Evolutionary conservation across 2,888 invertebrate species (phyloP).

Genomic region (Tribolium freemani): DNA sequence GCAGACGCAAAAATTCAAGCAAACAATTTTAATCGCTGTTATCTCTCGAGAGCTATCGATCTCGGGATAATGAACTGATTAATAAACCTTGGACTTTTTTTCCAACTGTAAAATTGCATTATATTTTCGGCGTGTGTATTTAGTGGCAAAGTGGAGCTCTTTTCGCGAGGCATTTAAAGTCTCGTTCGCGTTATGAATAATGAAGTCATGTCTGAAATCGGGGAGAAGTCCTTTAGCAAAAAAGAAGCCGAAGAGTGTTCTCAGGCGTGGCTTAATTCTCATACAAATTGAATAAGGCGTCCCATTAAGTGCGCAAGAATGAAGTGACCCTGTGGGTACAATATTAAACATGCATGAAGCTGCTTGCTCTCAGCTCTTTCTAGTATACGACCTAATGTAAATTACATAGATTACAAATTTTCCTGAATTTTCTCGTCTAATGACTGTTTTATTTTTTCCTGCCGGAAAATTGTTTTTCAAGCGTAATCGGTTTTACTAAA

Average conservation of each 20-base stretch:
- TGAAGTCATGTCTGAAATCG: constrained; percentile 18
- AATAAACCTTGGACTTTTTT: too few species aligned
- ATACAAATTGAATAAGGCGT: constrained; percentile 65
- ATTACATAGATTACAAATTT: constrained; percentile 50
- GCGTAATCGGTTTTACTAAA: constrained; percentile 47
- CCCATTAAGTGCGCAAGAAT: constrained; percentile 63
- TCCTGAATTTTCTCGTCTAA: constrained; percentile 43
- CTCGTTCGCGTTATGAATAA: constrained; percentile 12
- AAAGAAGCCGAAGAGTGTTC: constrained; percentile 49
- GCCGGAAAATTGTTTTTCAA: constrained; percentile 47
- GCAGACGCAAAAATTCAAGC: constrained; percentile 14
- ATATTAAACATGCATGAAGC: constrained; percentile 65
- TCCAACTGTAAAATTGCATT: too few species aligned
- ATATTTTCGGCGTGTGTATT: too few species aligned
- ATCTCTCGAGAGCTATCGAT: too few species aligned
- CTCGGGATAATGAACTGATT: too few species aligned
- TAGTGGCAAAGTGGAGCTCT: not conserved
- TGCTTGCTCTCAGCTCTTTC: constrained; percentile 35
- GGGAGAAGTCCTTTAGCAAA: constrained; percentile 24
- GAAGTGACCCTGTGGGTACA: constrained; percentile 64
- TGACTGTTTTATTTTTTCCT: constrained; percentile 47
- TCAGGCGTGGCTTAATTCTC: constrained; percentile 61
- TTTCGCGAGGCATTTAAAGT: not conserved
- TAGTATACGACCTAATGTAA: constrained; percentile 47
- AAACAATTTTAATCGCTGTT: not conserved